Evolutionary conservation across 2,797 vertebrate genomes (phyloP), one percentile per base, ranked within the genome.

Genomic region (Lacerta agilis): DNA sequence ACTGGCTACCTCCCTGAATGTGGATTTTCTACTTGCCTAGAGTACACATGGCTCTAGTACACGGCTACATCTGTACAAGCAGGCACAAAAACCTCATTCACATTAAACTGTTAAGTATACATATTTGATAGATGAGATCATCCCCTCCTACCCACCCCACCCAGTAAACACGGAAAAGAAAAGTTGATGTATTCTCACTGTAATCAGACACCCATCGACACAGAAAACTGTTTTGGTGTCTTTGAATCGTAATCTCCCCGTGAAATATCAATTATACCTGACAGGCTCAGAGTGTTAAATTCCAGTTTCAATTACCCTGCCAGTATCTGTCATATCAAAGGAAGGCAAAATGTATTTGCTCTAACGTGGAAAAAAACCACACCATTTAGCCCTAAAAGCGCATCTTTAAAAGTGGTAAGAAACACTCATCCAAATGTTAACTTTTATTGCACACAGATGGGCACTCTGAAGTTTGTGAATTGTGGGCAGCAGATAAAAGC

Each of bases 341-440:
- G 87, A 95, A 49, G 17, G 89, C 75, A 89, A 94, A 89, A 92
- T 80, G 92, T 82, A 84, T 58, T 88, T 92, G 89, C 82, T 90
- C 69, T 79, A 82, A 93, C 69, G 88, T 90, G 43, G 75, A 91
- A 92, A 81, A 92, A 93, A 88, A 91, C 38, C 38, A 84, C 69
- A 13, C n/a, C 41, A 3, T 20, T 87, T 81, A 90, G 45, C 71
- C 80, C 88, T 82, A 85, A 86, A 88, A 90, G 88, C 9, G 69
- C 72, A 83, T 90, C 92, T 91, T 87, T 82, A 90, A 88, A 90
- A 82, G 86, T 61, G 49, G 61, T 67, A n/a, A 72, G 85, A 82
- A 91, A 89, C 0, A n/a, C 69, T 58, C 88, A 25, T 18, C 61
- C 58, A 76, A 90, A 72, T 4, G 66, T 80, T 86, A 87, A 55